Evolutionary conservation across 2,888 invertebrate species (phyloP), one percentile per base, ranked within the genome.

Genomic region (Tipula lateralis): DNA sequence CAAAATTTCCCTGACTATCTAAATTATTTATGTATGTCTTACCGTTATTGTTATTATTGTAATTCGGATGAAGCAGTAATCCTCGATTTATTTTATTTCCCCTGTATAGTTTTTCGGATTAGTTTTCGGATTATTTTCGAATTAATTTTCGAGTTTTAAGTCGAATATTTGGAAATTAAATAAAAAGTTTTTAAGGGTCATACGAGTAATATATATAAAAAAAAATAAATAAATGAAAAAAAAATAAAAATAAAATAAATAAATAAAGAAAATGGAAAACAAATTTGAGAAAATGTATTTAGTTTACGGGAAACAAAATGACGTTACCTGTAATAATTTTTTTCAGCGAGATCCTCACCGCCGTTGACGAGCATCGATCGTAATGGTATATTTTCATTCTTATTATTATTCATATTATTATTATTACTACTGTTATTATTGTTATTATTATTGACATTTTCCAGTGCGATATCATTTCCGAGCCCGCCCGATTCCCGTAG

Each of bases 351-450:
- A 82, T 82, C 82, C 2, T 30, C 81, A 66, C 84, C 93, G 34
- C 93, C 93, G 87, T 93, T 93, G 86, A 94, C 93, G 87, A 94
- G 92, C 80, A 96, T 91, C 84, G 95, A 94, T 88, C 94, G 92
- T 87, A 96, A 91, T 84, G 96, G 96, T 89, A 97, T 96, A 87
- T 93, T 95, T 88, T 90, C 90, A 1, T 87, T 85, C 24, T 66
- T 66, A 66, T 24, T 66, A 24, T 4, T 66, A 9, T 66, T 19
- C 19, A 24, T 66, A 24, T 66, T 66, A 24, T 24, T 66, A 24
- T 24, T 66, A 9, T 81, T 84, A 66, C n/a, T 19, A 66, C 24
- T 66, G 9, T 66, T 66, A 24, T 24, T 66, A 24, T 24, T 66
- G 3, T 81, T 84, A 66, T 80, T 84, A 84, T 44, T 84, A n/a